These are phyloP conservation scores for Elgaria multicarinata DNA, from an alignment of 2,113 vertebrate genomes.

Conservation along the genomic window DNA sequence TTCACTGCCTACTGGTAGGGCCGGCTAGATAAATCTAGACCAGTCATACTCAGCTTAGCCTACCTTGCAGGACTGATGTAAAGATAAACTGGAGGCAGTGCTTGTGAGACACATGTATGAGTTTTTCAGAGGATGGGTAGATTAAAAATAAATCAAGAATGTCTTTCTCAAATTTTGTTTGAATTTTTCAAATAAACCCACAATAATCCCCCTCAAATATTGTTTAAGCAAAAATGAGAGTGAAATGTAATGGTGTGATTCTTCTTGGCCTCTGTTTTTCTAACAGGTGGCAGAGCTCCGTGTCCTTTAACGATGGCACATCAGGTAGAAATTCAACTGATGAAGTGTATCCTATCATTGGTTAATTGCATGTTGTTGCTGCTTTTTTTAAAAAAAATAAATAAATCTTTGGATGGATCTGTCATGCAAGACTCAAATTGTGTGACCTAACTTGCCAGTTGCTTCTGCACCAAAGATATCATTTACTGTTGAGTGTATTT, in stretches of 20 bases:
- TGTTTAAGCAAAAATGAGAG: neutral
- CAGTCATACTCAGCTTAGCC: neutral
- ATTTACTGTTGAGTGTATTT: constrained; percentile 81
- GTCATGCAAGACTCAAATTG: constrained; percentile 68
- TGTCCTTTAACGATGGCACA: neutral
- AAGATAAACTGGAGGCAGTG: neutral
- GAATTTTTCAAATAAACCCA: too few species aligned
- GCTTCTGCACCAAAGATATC: constrained; percentile 72
- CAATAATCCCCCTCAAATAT: neutral
- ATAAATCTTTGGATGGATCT: constrained; percentile 66
- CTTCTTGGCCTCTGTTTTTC: neutral
- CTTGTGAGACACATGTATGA: neutral
- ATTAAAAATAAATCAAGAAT: neutral
- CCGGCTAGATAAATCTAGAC: neutral
- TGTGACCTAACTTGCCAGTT: constrained; percentile 70
- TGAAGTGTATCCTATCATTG: neutral
- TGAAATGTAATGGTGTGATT: neutral
- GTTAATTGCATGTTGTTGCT: constrained; percentile 61
- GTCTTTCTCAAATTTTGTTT: neutral
- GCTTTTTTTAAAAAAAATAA: constrained; percentile 24
- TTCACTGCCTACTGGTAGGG: neutral
- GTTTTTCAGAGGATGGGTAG: neutral
- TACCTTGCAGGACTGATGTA: too few species aligned
- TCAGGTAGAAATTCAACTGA: neutral
- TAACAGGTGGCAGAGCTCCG: neutral